Percentiles rank a stretch among this genome's conserved stretches.
phyloP scores from a whole-genome alignment of 2,113 vertebrate genomes.

The Colius striatus region DNA sequence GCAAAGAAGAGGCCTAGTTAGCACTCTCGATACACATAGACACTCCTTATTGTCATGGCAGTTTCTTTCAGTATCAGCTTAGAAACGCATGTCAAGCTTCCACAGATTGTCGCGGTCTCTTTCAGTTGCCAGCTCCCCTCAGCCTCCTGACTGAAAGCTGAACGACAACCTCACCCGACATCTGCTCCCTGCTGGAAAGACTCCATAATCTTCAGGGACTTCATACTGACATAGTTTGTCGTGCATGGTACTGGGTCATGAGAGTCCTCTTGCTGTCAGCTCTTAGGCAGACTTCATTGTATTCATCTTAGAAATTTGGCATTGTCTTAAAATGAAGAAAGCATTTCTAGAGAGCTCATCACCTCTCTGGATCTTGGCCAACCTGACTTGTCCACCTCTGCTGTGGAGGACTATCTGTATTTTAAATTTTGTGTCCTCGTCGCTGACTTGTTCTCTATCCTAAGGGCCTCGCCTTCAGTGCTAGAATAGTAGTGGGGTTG shows the following conservation, averaged over 20 bases:
- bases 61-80: background rate
- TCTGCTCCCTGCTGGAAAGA: background rate
- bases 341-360: background rate
- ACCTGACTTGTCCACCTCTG: background rate
- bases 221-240: background rate
- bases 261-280: background rate
- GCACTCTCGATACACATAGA: background rate
- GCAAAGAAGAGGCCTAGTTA: background rate
- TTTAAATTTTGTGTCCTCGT: background rate
- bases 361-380: background rate
- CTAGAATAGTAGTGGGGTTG: background rate
- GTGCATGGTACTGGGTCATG: background rate
- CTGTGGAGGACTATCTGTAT: background rate
- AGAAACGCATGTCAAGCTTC: background rate
- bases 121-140: background rate
- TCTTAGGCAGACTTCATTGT: rapidly evolving
- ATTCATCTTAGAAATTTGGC: background rate
- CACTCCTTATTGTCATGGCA: background rate
- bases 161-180: background rate
- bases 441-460: background rate
- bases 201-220: background rate
- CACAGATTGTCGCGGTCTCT: background rate
- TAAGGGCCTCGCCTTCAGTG: background rate
- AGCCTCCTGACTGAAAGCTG: background rate
- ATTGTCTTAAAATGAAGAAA: background rate